These are phyloP conservation scores for Botia kubotai DNA, from an alignment of 2,797 vertebrate genomes.

Conservation along the genomic window DNA sequence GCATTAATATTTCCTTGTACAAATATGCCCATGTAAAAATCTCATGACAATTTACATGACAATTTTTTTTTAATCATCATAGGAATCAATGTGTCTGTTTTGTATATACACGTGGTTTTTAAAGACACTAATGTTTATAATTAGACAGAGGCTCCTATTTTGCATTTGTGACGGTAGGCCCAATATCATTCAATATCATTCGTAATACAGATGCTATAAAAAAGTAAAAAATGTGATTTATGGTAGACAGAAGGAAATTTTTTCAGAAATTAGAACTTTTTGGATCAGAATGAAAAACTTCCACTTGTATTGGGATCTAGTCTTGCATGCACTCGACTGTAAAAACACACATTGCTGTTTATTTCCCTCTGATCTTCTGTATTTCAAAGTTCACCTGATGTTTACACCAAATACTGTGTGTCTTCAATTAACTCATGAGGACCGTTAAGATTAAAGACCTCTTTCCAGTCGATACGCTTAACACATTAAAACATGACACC, in stretches of 20 bases:
- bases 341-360: conserved; percentile 19
- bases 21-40: background rate
- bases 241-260: background rate
- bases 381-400: conserved; percentile 24
- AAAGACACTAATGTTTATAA: background rate
- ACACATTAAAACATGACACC: background rate
- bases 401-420: conserved; percentile 1
- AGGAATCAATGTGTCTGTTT: background rate
- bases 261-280: conserved; percentile 1
- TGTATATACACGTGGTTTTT: background rate
- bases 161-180: background rate
- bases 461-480: background rate
- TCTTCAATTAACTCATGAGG: conserved; percentile 20
- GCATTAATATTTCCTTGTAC: conserved; percentile 10
- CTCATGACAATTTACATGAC: background rate
- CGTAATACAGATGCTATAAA: background rate
- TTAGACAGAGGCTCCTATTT: background rate
- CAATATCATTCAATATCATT: background rate
- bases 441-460: conserved; percentile 2
- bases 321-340: background rate
- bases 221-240: background rate
- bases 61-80: background rate
- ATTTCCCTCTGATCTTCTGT: background rate
- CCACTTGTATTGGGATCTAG: background rate
- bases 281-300: background rate